Base-by-base conservation (phyloP, 2,888 invertebrate species). In the Himalopsyche tibetana region DNA sequence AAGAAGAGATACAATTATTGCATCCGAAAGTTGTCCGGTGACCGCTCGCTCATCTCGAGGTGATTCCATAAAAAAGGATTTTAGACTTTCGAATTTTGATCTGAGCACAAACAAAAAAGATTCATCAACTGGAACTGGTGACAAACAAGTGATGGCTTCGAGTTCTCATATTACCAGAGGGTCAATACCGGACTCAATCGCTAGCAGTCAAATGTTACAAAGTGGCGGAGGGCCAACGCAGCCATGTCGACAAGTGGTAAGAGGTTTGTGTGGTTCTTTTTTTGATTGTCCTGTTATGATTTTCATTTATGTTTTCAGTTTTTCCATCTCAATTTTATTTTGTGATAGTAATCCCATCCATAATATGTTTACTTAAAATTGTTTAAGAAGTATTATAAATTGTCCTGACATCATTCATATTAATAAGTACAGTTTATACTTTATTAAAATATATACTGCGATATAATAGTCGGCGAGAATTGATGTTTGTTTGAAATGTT, bases 171-270 rank as follows among this genome's bases (percentile, higher is more conserved):
- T 36, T 28, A 74, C 36, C 28, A 51, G 83, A 11, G 82, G 86
- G n/a, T 80, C 80, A 42, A 82, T 69, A 63, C 80, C 74, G 28
- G 82, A 55, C 45, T 69, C 88, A 15, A 19, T 84, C 74, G 79
- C 85, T 42, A 80, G 84, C 19, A 40, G 36, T 12, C 74, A 74
- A 74, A 15, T 74, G 74, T 36, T 74, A 5, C 74, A 74, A 74
- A 87, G 82, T 51, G 51, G 80, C 8, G 85, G 85, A 19, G 85
- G 84, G 40, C 88, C 89, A 12, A 86, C 88, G 82, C 89, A 89
- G 83, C 85, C 86, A 79, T 85, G 88, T 86, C 88, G 88, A 69
- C 88, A 89, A 89, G 88, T 89, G 89, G 89, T 89, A 89, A 89
- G 88, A 88, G 88, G 89, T 89, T 88, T 88, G 88, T 88, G 88